Evolutionary conservation across 2,113 vertebrate genomes (phyloP), one percentile per base, ranked within the genome.

Genomic region (Dissostichus mawsoni): DNA sequence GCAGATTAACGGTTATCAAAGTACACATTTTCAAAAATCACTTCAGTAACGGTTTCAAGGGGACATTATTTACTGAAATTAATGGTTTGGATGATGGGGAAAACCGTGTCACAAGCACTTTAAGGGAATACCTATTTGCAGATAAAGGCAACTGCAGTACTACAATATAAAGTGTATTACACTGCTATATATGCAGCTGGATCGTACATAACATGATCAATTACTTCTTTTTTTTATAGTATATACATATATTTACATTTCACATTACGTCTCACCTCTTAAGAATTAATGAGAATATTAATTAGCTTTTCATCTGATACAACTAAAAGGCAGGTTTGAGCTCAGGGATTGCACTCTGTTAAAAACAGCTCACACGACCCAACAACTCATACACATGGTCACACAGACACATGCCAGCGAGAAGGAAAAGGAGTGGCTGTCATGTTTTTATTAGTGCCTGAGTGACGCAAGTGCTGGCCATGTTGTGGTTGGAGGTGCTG

Each of bases 391-490:
- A 25, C 36, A 17, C 44, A 7, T 41, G 36, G 53, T 17, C 67
- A 20, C 57, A 77, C 68, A 57, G 41, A 69, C 76, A 56, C 36
- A 56, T 23, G 76, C 7, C 41, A 44, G 41, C 20, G 2, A 44
- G 66, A 41, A 51, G 79, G 81, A 76, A 75, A 83, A 84, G 69
- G 81, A 83, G 87, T 76, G 86, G 83, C 85, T 59, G 80, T 70
- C 25, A 0, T 80, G 89, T 78, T 91, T 91, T 92, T 82, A 90
- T 80, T 85, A 58, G 70, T 16, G 73, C 50, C 78, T 18, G 17
- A 78, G 78, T 92, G 90, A 90, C 88, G 88, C 83, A 90, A 29
- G 9, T 65, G 73, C 78, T 69, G 57, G 51, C 67, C 72, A n/a
- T 81, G 82, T 70, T 84, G 85, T 78, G 86, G 89, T 61, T 47